A percentile compares a stretch with the other conserved stretches of the same genome.
Evolutionary conservation across 2,113 vertebrate genomes (phyloP).

Genomic region (Leptobrachium ailaonicum): DNA sequence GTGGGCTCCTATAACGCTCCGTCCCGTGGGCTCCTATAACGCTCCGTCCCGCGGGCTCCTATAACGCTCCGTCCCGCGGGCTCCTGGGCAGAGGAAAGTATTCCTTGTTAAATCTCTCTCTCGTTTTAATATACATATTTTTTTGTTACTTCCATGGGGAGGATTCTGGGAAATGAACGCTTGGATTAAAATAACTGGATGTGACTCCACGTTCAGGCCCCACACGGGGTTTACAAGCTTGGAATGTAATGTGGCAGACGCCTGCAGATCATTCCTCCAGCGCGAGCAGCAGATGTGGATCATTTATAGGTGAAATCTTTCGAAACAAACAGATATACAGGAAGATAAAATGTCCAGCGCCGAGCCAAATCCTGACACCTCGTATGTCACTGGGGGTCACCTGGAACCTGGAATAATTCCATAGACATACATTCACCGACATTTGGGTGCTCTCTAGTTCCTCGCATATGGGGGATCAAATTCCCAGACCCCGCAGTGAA

Average conservation of each 20-base stretch:
- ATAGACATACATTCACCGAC: too few species aligned
- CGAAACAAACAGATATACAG: constrained; percentile 18
- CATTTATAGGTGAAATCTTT: constrained; percentile 12
- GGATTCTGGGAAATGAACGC: constrained; percentile 20
- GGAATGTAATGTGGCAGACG: not conserved
- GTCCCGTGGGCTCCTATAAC: too few species aligned
- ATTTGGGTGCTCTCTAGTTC: too few species aligned
- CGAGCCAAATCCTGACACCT: too few species aligned
- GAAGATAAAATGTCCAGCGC: too few species aligned
- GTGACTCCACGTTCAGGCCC: not conserved
- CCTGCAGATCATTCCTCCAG: not conserved
- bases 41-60: too few species aligned
- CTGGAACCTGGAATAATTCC: too few species aligned
- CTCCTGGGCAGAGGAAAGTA: not conserved
- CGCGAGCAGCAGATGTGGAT: not conserved
- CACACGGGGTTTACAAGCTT: not conserved
- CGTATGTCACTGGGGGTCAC: too few species aligned
- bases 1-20: too few species aligned
- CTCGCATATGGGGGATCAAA: too few species aligned
- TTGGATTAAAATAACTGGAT: not conserved
- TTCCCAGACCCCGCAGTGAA: too few species aligned
- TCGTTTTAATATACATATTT: not conserved
- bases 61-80: not conserved
- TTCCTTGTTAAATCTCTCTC: not conserved
- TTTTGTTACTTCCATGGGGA: constrained; percentile 1